These are phyloP conservation scores for Colinus virginianus DNA, from an alignment of 2,113 vertebrate genomes.

Conservation along the genomic window DNA sequence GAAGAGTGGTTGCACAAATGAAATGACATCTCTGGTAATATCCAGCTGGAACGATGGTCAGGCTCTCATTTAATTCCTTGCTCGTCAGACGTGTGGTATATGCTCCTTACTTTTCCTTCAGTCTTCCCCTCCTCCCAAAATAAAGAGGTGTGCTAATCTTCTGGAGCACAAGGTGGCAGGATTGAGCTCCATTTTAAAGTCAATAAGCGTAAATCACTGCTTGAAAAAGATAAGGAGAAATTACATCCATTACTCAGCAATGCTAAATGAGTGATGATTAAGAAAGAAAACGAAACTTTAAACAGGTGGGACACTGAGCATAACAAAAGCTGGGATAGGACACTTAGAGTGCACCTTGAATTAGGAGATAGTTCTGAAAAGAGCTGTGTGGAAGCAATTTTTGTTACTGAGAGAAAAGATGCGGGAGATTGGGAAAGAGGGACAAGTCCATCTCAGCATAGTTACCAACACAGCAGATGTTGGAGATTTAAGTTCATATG, in stretches of 20 bases:
- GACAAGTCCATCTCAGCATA: neutral
- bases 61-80: neutral
- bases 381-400: neutral
- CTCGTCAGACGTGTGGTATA: neutral
- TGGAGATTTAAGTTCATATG: neutral
- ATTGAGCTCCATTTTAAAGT: slow-evolving; percentile 38
- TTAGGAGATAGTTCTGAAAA: neutral
- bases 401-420: neutral
- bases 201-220: neutral
- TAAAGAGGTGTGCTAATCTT: slow-evolving; percentile 28
- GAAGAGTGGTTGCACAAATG: neutral
- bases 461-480: neutral
- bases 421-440: neutral
- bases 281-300: neutral
- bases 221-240: neutral
- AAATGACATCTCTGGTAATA: neutral
- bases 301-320: neutral
- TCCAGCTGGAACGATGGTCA: accelerated
- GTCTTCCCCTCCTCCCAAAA: neutral
- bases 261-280: slow-evolving; percentile 49
- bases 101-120: neutral
- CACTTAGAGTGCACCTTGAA: accelerated
- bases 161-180: slow-evolving; percentile 78
- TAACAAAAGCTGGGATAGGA: neutral
- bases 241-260: neutral